Evolutionary conservation across 2,888 invertebrate genomes (phyloP).

Genomic region (Campopleginae sp.): DNA sequence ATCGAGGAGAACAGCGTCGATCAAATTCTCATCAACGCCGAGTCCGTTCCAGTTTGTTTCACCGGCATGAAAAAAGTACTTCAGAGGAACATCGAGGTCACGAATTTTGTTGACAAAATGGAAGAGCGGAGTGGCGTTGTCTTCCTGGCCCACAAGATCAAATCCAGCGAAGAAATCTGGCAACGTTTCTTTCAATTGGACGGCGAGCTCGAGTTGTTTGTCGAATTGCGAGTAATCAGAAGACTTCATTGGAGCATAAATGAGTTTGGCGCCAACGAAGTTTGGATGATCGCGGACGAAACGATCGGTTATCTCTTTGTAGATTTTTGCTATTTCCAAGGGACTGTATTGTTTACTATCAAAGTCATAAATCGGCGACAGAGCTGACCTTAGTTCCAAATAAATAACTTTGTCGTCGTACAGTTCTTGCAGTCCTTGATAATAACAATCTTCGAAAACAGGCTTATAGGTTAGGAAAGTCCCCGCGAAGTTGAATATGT

Average conservation of each 20-base stretch:
- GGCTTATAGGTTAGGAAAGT: slow-evolving; percentile 87
- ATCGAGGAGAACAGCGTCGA: slow-evolving; percentile 92
- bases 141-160: slow-evolving; percentile 93
- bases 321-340: slow-evolving; percentile 87
- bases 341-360: slow-evolving; percentile 86
- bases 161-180: slow-evolving; percentile 91
- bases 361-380: slow-evolving; percentile 88
- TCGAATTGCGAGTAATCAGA: slow-evolving; percentile 83
- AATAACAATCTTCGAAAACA: slow-evolving; percentile 88
- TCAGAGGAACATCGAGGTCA: slow-evolving; percentile 84
- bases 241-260: slow-evolving; percentile 88
- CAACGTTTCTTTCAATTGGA: slow-evolving; percentile 84
- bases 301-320: slow-evolving; percentile 86
- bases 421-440: slow-evolving; percentile 87
- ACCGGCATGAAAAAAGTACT: slow-evolving; percentile 92
- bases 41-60: slow-evolving; percentile 92
- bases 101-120: slow-evolving; percentile 87
- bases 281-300: slow-evolving; percentile 87
- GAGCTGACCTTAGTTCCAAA: slow-evolving; percentile 88
- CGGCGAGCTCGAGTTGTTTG: slow-evolving; percentile 76
- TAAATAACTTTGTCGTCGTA: slow-evolving; percentile 89
- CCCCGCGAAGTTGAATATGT: slow-evolving; percentile 85
- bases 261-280: slow-evolving; percentile 89
- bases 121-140: slow-evolving; percentile 87
- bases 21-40: slow-evolving; percentile 89